A percentile compares a stretch with the other conserved stretches of the same genome.
phyloP scores from a whole-genome alignment of 2,888 invertebrate genomes.

The Mimachlamys varia region DNA sequence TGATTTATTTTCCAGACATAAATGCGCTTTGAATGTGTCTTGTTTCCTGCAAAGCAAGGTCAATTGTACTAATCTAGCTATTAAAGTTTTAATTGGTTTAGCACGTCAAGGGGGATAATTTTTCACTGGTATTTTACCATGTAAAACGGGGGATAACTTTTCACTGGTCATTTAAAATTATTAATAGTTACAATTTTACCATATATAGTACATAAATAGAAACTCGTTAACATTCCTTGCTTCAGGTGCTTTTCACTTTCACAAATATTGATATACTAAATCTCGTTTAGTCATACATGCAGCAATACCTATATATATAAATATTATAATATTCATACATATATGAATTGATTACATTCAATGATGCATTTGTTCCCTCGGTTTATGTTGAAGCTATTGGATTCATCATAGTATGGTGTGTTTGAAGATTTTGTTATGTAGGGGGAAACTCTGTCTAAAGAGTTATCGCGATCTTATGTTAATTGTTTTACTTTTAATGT shows the following conservation, averaged over 20 bases:
- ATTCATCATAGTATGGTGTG: neutral
- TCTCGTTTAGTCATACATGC: neutral
- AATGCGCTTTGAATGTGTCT: neutral
- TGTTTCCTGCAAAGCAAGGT: neutral
- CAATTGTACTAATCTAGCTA: neutral
- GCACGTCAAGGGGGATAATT: neutral
- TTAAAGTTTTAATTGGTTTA: too few species aligned
- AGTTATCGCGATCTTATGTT: neutral
- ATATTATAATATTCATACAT: too few species aligned
- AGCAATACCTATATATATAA: neutral
- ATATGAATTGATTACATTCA: neutral
- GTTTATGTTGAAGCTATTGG: neutral
- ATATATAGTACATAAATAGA: neutral
- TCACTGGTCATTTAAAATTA: neutral
- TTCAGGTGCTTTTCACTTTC: conserved; percentile 28
- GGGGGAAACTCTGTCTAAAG: neutral
- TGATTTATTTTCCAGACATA: neutral
- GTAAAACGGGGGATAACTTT: neutral
- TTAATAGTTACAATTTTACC: neutral
- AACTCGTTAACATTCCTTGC: conserved; percentile 28
- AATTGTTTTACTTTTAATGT: conserved; percentile 6
- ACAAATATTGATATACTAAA: neutral
- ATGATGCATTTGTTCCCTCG: too few species aligned
- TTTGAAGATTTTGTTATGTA: neutral
- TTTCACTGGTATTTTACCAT: neutral